These are phyloP conservation scores for Tachypleus tridentatus DNA, from an alignment of 1,140 invertebrate genomes.

Conservation along the genomic window DNA sequence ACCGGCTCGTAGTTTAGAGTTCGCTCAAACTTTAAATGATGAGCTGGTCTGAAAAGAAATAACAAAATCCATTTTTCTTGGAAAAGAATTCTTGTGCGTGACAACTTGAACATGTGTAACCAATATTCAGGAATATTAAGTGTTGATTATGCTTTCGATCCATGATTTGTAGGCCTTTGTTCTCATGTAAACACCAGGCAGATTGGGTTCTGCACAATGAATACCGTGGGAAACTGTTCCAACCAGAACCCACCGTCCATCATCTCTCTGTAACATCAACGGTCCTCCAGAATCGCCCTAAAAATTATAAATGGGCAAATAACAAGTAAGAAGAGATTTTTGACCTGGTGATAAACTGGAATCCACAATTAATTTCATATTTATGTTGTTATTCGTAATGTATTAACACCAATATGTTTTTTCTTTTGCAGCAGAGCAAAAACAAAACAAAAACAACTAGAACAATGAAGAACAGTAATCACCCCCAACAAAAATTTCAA, in stretches of 20 bases:
- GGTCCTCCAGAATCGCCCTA: constrained; percentile 88
- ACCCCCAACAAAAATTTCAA: background rate
- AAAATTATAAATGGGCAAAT: background rate
- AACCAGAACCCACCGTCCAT: constrained; percentile 75
- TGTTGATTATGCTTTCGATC: constrained; percentile 39
- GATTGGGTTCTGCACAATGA: constrained; percentile 77
- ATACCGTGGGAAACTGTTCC: constrained; percentile 93
- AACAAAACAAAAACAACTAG: background rate
- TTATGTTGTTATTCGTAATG: background rate
- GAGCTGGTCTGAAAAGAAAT: too few relatives aligned
- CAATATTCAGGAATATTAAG: background rate
- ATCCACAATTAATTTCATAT: background rate
- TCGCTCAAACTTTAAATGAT: too few relatives aligned
- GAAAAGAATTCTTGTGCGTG: too few relatives aligned
- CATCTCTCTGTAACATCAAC: constrained; percentile 62
- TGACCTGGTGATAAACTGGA: background rate
- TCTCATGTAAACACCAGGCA: constrained; percentile 74
- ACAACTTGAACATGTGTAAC: too few relatives aligned
- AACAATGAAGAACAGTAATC: too few relatives aligned
- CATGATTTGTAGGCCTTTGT: constrained; percentile 82
- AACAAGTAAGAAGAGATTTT: background rate
- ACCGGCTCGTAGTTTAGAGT: too few relatives aligned
- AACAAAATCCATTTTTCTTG: too few relatives aligned
- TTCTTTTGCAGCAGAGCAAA: background rate
- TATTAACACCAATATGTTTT: background rate